Conservation (phyloP, 2,888 invertebrate species). For the Resseliella maxima region DNA sequence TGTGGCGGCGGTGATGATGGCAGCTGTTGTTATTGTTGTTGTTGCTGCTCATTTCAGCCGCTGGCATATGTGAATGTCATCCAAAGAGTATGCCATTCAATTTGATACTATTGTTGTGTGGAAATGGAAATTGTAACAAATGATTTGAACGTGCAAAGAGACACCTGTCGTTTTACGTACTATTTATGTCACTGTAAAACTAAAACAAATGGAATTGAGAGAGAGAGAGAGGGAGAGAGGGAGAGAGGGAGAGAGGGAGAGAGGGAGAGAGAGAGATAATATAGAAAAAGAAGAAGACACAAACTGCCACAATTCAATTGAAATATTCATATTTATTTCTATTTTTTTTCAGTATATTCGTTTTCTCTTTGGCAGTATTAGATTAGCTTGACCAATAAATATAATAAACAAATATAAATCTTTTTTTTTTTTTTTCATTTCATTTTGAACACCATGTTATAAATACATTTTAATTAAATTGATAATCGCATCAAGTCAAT, state of each 20-base stretch:
- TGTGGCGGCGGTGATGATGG: too few species aligned
- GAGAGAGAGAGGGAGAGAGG: too few species aligned
- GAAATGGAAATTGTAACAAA: background rate
- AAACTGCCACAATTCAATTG: background rate
- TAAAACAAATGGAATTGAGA: background rate
- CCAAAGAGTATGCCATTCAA: background rate
- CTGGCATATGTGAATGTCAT: constrained; percentile 8
- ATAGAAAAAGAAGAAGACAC: background rate
- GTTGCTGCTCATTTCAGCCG: background rate
- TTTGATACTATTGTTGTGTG: background rate
- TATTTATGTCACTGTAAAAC: background rate
- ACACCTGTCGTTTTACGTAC: background rate
- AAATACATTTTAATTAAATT: too few species aligned
- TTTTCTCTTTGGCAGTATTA: background rate
- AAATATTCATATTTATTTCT: background rate
- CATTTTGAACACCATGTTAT: too few species aligned
- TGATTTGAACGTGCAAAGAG: background rate
- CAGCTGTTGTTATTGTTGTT: too few species aligned
- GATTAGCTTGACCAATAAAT: background rate
- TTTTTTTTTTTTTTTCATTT: too few species aligned
- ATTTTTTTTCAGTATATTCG: background rate
- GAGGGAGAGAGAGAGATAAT: too few species aligned
- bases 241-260: too few species aligned
- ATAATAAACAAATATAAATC: too few species aligned
- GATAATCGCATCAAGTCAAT: too few species aligned